A percentile compares a stretch with the other conserved stretches of the same genome.
These are phyloP conservation scores for Archips crataeganus DNA, from an alignment of 2,888 invertebrate genomes.

Conservation along the genomic window DNA sequence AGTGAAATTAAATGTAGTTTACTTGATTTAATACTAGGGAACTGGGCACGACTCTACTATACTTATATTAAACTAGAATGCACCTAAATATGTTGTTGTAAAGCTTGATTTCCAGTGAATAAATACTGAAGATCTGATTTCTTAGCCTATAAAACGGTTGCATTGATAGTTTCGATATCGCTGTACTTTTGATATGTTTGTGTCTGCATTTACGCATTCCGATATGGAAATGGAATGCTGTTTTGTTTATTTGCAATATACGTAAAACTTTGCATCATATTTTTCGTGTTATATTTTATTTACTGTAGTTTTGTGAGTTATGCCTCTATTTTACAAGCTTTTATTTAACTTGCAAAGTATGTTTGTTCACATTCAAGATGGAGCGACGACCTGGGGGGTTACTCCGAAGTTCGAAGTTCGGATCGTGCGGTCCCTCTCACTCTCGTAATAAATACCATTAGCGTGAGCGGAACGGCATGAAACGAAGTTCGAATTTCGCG, in stretches of 20 bases:
- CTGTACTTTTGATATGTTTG: conserved; percentile 34
- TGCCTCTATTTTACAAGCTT: too few species aligned
- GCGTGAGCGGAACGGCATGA: too few species aligned
- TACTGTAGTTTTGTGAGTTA: too few species aligned
- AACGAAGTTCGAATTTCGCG: too few species aligned
- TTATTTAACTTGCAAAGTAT: too few species aligned
- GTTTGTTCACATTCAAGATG: too few species aligned
- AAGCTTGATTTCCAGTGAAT: not conserved
- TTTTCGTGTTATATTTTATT: too few species aligned
- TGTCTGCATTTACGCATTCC: conserved; percentile 25
- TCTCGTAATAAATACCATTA: too few species aligned
- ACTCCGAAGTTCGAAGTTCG: too few species aligned
- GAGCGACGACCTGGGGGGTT: too few species aligned
- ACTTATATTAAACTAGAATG: conserved; percentile 31
- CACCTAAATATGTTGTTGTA: conserved; percentile 15
- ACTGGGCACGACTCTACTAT: conserved; percentile 46
- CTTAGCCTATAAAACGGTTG: conserved; percentile 36
- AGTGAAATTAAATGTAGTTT: conserved; percentile 64
- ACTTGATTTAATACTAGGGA: conserved; percentile 52
- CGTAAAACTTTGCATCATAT: too few species aligned
- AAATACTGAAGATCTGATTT: conserved; percentile 36
- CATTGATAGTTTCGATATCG: conserved; percentile 36
- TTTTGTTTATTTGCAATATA: conserved; percentile 1
- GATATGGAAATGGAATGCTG: conserved; percentile 17
- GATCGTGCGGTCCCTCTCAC: too few species aligned